phyloP scores from a whole-genome alignment of 2,797 vertebrate genomes.

The Apogon hyalosoma region DNA sequence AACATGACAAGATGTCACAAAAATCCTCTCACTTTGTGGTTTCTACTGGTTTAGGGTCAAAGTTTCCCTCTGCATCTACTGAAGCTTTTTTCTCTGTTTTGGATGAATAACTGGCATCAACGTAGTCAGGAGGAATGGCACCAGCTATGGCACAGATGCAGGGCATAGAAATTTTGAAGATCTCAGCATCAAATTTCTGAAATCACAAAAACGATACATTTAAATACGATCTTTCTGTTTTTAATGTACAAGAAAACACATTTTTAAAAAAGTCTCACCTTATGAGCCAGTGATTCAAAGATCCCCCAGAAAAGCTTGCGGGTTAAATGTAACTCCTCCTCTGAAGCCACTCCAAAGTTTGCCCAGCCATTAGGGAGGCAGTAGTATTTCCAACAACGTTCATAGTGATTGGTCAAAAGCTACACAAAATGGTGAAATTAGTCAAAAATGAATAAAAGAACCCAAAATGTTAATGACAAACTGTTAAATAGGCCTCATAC shows the following conservation, averaged over 20 bases:
- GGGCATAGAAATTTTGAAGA: constrained; percentile 96
- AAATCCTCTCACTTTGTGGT: constrained; percentile 90
- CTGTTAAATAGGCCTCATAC: constrained; percentile 65
- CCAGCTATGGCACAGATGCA: constrained; percentile 95
- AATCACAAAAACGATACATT: constrained; percentile 41
- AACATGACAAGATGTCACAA: background rate
- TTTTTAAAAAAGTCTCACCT: constrained; percentile 76
- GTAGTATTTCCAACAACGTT: constrained; percentile 97
- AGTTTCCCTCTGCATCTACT: constrained; percentile 96
- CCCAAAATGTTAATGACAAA: background rate
- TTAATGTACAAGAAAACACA: background rate
- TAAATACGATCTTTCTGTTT: background rate
- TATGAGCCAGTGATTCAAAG: constrained; percentile 94
- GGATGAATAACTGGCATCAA: constrained; percentile 94
- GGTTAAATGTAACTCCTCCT: constrained; percentile 95
- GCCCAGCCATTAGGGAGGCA: constrained; percentile 97
- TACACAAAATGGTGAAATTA: constrained; percentile 54
- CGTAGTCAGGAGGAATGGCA: constrained; percentile 94
- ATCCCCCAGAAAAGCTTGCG: constrained; percentile 98
- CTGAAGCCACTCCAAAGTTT: constrained; percentile 93
- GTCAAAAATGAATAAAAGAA: background rate
- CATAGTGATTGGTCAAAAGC: constrained; percentile 96
- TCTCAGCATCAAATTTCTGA: constrained; percentile 92
- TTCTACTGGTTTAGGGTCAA: constrained; percentile 95
- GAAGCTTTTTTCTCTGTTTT: constrained; percentile 95